These are phyloP conservation scores for Gasterosteus aculeatus DNA, from an alignment of 2,113 vertebrate species.

Conservation along the genomic window DNA sequence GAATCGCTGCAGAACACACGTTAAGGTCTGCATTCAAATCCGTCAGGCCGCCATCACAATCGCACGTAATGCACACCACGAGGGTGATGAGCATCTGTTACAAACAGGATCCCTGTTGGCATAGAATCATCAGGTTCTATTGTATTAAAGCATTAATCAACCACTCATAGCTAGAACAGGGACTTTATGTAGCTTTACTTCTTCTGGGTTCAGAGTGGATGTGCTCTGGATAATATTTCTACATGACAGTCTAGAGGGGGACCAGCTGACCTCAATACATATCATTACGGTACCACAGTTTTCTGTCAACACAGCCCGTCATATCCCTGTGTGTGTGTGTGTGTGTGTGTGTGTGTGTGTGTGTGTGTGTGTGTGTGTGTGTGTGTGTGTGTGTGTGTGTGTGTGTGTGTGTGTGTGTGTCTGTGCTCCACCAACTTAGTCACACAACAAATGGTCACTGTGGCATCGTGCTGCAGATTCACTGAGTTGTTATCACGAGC, in stretches of 20 bases:
- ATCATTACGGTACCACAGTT: slow-evolving; percentile 71
- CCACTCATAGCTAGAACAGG: slow-evolving; percentile 9
- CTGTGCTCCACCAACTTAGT: too few species aligned
- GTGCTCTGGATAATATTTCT: slow-evolving; percentile 47
- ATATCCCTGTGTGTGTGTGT: slow-evolving; percentile 19
- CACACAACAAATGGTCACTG: slow-evolving; percentile 48
- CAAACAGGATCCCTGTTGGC: slow-evolving; percentile 3
- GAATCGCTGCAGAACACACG: slow-evolving; percentile 51
- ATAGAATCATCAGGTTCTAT: slow-evolving; percentile 25
- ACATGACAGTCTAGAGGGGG: slow-evolving; percentile 46
- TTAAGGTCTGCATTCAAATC: slow-evolving; percentile 40
- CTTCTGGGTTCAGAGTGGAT: not conserved
- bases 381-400: too few species aligned
- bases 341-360: slow-evolving; percentile 18
- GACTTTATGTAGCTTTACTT: slow-evolving; percentile 15
- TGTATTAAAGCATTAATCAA: slow-evolving; percentile 17
- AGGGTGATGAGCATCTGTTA: slow-evolving; percentile 37
- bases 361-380: too few species aligned
- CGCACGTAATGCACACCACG: slow-evolving; percentile 41
- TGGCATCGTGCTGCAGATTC: slow-evolving; percentile 40
- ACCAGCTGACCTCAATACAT: slow-evolving; percentile 79
- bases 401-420: too few species aligned
- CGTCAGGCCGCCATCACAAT: slow-evolving; percentile 47
- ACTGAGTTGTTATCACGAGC: slow-evolving; percentile 16
- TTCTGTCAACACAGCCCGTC: slow-evolving; percentile 55